These are phyloP conservation scores for Silurus lanzhouensis DNA, from an alignment of 2,797 vertebrate species.

Conservation along the genomic window DNA sequence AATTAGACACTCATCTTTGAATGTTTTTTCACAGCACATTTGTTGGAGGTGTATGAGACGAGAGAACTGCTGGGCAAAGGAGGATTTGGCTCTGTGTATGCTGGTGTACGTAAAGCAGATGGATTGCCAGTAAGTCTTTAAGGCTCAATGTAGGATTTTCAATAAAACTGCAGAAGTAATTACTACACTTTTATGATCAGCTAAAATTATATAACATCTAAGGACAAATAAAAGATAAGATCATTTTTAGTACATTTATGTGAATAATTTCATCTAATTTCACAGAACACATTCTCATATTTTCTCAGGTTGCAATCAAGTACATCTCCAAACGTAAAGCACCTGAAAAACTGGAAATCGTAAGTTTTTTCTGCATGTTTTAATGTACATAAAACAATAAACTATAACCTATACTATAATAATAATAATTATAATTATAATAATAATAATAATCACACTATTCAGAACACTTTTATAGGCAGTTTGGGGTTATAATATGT, in stretches of 20 bases:
- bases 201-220: not conserved
- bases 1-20: not conserved
- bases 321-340: slow-evolving; percentile 22
- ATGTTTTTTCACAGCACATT: not conserved
- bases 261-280: not conserved
- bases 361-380: slow-evolving; percentile 10
- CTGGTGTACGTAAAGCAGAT: slow-evolving; percentile 36
- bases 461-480: too few species aligned
- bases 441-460: too few species aligned
- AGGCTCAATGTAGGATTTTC: not conserved
- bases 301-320: slow-evolving; percentile 48
- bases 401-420: too few species aligned
- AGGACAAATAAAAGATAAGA: not conserved
- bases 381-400: not conserved
- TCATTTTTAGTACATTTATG: not conserved
- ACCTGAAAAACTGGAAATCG: slow-evolving; percentile 15
- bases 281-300: not conserved
- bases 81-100: slow-evolving; percentile 38
- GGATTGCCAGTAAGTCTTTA: slow-evolving; percentile 28
- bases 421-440: too few species aligned
- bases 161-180: slow-evolving; percentile 6
- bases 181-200: not conserved
- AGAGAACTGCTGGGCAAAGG: slow-evolving; percentile 33
- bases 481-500: not conserved
- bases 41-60: slow-evolving; percentile 2